phyloP scores from a whole-genome alignment of 2,888 invertebrate genomes.

The Hyles lineata region DNA sequence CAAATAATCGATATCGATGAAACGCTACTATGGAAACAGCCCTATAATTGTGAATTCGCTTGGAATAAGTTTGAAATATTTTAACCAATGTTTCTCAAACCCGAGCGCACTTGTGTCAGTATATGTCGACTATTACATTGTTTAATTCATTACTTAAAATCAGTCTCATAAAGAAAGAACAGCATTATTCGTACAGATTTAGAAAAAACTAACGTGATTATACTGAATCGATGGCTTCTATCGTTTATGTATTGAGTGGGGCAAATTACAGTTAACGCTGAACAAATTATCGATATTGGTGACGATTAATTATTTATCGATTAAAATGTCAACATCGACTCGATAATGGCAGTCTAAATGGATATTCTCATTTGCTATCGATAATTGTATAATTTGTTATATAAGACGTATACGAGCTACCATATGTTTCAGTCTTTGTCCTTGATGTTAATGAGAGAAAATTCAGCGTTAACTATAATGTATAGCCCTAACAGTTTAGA shows the following conservation, averaged over 20 bases:
- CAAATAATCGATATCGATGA: not conserved
- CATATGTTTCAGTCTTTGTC: not conserved
- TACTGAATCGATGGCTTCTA: conserved; percentile 38
- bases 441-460: not conserved
- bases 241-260: conserved; percentile 25
- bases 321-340: not conserved
- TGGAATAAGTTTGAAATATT: not conserved
- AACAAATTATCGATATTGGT: not conserved
- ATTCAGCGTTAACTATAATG: conserved; percentile 17
- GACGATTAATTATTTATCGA: too few species aligned
- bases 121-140: conserved; percentile 5
- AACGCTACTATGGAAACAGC: not conserved
- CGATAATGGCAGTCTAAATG: not conserved
- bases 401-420: not conserved
- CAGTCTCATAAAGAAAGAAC: conserved; percentile 80
- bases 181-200: conserved; percentile 47
- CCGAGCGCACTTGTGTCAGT: not conserved
- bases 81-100: conserved; percentile 7
- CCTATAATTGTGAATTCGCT: not conserved
- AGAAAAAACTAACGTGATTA: conserved; percentile 35
- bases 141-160: conserved; percentile 78
- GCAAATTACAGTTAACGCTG: conserved; percentile 16
- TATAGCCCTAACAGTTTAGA: not conserved
- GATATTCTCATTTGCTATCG: not conserved
- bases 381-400: not conserved